Evolutionary conservation across 2,888 invertebrate species (phyloP), one percentile per base, ranked within the genome.

Genomic region (Leptopilina syphax): DNA sequence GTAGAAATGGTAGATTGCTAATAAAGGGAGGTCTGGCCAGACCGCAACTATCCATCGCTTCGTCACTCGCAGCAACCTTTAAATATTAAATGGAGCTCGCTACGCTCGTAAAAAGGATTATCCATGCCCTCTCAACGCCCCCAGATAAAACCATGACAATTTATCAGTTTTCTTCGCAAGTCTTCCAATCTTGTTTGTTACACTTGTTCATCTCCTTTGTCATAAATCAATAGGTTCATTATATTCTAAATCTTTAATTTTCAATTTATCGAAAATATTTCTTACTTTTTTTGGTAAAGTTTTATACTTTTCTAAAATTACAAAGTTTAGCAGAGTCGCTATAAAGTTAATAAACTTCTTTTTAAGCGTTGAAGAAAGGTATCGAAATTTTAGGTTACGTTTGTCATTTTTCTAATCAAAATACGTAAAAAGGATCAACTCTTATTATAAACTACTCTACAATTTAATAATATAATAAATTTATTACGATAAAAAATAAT

Each of bases 31-130:
- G 83, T 82, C 80, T 79, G 81, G 82, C 79, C 82, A 81, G 82
- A 91, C 91, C 91, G 87, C 91, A 91, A 89, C 89, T 89, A 89
- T 90, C 88, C 89, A 87, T 87, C 88, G 87, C 86, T 89, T 89
- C 89, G 87, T 88, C 88, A 88, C 88, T 89, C 87, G 86, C 87
- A 89, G 87, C 86, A 86, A 88, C 89, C 88, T 91, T 91, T 91
- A 90, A 91, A 91, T 91, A 91, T 91, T 91, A 90, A 91, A 91
- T 90, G 90, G 88, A 89, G 87, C 88, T 86, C 83, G 82, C 85
- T 85, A 85, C 86, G 89, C 87, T 87, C 90, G 89, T 89, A 89
- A 90, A 89, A 90, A 88, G 86, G 87, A 87, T 88, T 86, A 87
- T 86, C 85, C 84, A 81, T 84, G 84, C 83, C 83, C 85, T 83